A percentile compares a stretch with the other conserved stretches of the same genome.
Conservation (phyloP, 2,113 vertebrate genomes). For the Brachyhypopomus occidentalis region DNA sequence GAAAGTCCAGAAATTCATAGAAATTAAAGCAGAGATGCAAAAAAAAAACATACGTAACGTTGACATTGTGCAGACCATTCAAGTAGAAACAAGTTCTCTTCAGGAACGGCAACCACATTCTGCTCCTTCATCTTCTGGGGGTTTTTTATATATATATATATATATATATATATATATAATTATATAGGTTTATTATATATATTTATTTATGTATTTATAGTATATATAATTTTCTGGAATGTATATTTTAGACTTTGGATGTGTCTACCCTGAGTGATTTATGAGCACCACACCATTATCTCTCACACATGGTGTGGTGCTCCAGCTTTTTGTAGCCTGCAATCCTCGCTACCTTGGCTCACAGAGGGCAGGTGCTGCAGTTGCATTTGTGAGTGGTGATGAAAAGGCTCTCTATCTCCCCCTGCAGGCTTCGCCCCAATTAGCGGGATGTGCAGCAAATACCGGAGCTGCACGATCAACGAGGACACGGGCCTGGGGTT, state of each 20-base stretch:
- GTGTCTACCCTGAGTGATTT: not conserved
- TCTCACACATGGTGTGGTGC: not conserved
- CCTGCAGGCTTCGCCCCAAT: conserved; percentile 86
- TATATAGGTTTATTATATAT: no score
- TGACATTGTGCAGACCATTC: no score
- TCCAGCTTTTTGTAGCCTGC: not conserved
- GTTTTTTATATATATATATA: no score
- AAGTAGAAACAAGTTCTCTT: no score
- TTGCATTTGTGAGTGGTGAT: not conserved
- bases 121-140: no score
- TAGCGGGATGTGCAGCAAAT: conserved; percentile 93
- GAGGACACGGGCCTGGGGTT: conserved; percentile 88
- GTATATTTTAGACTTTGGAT: no score
- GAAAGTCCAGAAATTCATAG: not conserved
- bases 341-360: not conserved
- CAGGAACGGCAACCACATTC: no score
- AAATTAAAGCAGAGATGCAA: not conserved
- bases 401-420: not conserved
- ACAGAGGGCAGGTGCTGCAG: not conserved
- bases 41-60: no score
- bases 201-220: no score
- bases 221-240: no score
- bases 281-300: conserved; percentile 6
- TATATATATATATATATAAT: no score
- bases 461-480: conserved; percentile 88